phyloP scores from a whole-genome alignment of 2,797 vertebrate genomes.

The Mionectes olivaceus region DNA sequence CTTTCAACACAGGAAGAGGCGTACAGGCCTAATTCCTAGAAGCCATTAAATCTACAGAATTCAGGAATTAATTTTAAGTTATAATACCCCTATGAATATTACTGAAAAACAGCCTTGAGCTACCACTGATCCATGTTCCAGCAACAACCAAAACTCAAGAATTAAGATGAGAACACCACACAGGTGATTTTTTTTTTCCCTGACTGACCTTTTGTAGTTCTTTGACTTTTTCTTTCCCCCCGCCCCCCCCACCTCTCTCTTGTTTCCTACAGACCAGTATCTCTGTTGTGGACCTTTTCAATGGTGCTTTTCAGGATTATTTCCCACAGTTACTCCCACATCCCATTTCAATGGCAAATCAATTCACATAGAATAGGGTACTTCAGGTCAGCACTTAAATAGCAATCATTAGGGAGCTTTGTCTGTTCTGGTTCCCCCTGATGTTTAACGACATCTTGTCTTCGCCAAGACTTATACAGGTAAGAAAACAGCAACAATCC shows the following conservation, averaged over 20 bases:
- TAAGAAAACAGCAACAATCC: not conserved
- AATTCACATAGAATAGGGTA: not conserved
- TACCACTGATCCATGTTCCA: not conserved
- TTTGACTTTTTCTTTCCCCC: not conserved
- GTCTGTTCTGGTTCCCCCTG: not conserved
- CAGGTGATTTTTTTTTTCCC: not conserved
- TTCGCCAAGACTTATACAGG: not conserved
- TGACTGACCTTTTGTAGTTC: not conserved
- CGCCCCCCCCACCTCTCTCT: no score
- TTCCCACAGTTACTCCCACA: slow-evolving; percentile 12
- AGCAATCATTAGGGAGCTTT: not conserved
- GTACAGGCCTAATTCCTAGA: not conserved
- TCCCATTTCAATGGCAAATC: not conserved
- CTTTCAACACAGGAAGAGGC: not conserved
- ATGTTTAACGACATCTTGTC: not conserved
- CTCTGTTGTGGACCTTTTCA: slow-evolving; percentile 3
- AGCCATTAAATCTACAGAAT: not conserved
- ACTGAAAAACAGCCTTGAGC: not conserved
- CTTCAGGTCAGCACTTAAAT: not conserved
- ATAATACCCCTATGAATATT: not conserved
- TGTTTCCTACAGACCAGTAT: not conserved
- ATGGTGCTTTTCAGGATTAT: slow-evolving; percentile 1
- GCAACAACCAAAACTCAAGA: not conserved
- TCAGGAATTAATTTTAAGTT: not conserved
- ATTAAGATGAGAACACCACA: accelerated